These are phyloP conservation scores for Lucifuga dentata DNA, from an alignment of 2,113 vertebrate genomes.

Conservation along the genomic window DNA sequence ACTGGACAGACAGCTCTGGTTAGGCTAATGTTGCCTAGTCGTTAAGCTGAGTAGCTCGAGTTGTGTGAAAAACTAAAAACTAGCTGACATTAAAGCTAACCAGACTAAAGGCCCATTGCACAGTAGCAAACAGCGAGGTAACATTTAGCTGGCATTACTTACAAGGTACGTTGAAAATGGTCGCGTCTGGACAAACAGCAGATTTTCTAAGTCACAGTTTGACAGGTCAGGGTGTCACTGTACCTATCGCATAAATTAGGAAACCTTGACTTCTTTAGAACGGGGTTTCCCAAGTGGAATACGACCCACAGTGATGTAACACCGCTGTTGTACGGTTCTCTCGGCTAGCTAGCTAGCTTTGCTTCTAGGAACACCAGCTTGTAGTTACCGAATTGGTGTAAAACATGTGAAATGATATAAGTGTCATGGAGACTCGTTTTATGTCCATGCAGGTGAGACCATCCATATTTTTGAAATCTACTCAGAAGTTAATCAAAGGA, in stretches of 20 bases:
- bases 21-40: neutral
- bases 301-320: slow-evolving; percentile 72
- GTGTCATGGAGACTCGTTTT: slow-evolving; percentile 27
- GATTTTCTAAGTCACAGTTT: slow-evolving; percentile 53
- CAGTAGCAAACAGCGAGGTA: neutral
- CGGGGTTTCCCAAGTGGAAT: slow-evolving; percentile 53
- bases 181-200: slow-evolving; percentile 40
- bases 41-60: neutral
- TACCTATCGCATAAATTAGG: neutral
- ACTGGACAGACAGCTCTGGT: neutral
- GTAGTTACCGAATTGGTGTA: neutral
- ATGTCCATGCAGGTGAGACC: rapidly evolving
- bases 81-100: no score
- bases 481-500: neutral
- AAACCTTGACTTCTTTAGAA: slow-evolving; percentile 4
- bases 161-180: slow-evolving; percentile 62
- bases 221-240: slow-evolving; percentile 22
- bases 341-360: slow-evolving; percentile 32
- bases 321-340: slow-evolving; percentile 51
- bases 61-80: no score
- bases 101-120: neutral
- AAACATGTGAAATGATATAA: neutral
- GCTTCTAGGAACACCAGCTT: neutral
- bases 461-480: slow-evolving; percentile 59
- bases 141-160: slow-evolving; percentile 48